These are phyloP conservation scores for Pipistrellus kuhlii DNA, from an alignment of 2,797 vertebrate species.

Conservation along the genomic window DNA sequence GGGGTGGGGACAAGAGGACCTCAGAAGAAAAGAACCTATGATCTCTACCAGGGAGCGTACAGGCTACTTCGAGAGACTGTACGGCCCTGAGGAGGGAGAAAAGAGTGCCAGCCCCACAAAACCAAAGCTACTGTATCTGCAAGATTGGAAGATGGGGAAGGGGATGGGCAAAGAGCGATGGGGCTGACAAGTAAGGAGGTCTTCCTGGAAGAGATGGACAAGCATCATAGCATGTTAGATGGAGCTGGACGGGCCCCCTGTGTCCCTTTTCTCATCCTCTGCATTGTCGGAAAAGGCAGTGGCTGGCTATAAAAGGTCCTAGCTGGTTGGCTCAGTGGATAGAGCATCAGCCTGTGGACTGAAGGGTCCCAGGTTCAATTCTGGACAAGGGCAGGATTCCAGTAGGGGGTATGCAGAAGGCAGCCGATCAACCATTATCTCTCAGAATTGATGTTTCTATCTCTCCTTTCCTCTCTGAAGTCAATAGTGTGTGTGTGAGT, in stretches of 20 bases:
- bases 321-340: too few relatives aligned
- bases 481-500: too few relatives aligned
- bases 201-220: slow-evolving; percentile 26
- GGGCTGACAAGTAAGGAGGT: not conserved
- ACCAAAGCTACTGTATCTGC: too few relatives aligned
- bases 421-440: too few relatives aligned
- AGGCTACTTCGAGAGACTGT: not conserved
- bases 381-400: too few relatives aligned
- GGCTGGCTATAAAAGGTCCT: not conserved
- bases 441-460: too few relatives aligned
- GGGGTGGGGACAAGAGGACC: too few relatives aligned
- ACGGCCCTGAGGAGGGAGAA: not conserved
- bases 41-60: not conserved
- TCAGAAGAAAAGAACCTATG: not conserved
- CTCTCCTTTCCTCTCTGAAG: too few relatives aligned
- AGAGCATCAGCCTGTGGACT: too few relatives aligned
- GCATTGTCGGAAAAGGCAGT: not conserved
- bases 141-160: not conserved
- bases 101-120: not conserved
- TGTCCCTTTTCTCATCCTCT: not conserved
- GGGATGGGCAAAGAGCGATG: not conserved
- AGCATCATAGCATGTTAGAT: not conserved
- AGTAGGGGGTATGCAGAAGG: too few relatives aligned
- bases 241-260: not conserved
- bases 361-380: too few relatives aligned